phyloP scores from a whole-genome alignment of 2,888 invertebrate species.

The Zhuqinia jingwanae region DNA sequence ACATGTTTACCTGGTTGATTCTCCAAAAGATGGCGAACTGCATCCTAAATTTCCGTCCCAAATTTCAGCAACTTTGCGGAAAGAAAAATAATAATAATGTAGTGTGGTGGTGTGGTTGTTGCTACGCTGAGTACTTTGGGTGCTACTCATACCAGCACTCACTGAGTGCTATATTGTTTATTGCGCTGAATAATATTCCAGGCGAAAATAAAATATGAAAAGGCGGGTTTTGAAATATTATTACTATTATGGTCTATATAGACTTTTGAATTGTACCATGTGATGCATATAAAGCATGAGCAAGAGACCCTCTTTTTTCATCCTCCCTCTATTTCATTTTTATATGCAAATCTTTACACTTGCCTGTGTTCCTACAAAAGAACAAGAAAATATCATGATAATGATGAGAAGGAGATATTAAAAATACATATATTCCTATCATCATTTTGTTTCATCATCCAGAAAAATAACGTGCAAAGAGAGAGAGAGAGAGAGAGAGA shows the following conservation, averaged over 20 bases:
- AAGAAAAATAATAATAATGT: not conserved
- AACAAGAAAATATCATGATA: not conserved
- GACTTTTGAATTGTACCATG: not conserved
- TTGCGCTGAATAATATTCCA: no score
- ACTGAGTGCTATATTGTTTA: no score
- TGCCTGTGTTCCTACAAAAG: not conserved
- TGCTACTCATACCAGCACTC: no score
- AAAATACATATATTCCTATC: no score
- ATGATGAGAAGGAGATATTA: not conserved
- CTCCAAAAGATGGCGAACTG: no score
- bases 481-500: conserved; percentile 1
- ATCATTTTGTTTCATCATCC: no score
- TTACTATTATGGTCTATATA: not conserved
- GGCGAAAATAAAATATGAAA: not conserved
- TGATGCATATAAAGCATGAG: not conserved
- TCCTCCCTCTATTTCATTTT: not conserved
- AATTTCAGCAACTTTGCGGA: not conserved
- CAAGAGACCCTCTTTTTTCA: not conserved
- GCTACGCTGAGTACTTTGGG: not conserved
- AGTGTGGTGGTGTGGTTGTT: not conserved
- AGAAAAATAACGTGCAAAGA: not conserved
- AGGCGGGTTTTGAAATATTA: not conserved
- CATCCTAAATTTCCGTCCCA: no score
- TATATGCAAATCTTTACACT: conserved; percentile 19
- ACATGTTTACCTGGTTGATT: no score